Percentiles rank a stretch among this genome's conserved stretches.
Conservation (phyloP, 2,888 invertebrate species). For the Parnassius mnemosyne region DNA sequence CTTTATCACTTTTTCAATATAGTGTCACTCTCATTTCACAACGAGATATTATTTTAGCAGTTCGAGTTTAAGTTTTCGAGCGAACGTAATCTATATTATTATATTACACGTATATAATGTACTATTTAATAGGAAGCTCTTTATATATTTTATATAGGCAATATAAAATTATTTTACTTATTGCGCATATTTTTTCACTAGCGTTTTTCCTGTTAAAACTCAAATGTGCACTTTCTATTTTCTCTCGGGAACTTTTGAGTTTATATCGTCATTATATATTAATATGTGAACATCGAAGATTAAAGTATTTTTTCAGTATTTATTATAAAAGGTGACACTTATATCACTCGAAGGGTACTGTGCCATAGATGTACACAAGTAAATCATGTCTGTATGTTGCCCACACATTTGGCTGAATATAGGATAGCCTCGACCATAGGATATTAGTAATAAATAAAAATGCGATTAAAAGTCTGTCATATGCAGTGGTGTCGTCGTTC, state of each 20-base stretch:
- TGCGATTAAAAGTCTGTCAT: constrained; percentile 58
- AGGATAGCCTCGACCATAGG: background rate
- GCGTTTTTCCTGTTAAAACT: constrained; percentile 9
- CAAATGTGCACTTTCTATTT: background rate
- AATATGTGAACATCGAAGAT: too few relatives aligned
- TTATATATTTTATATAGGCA: constrained; percentile 28
- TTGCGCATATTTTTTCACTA: constrained; percentile 23
- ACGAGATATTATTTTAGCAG: background rate
- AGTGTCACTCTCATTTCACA: constrained; percentile 33
- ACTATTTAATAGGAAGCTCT: constrained; percentile 35
- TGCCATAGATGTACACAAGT: too few relatives aligned
- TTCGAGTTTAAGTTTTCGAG: constrained; percentile 31
- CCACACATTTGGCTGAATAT: too few relatives aligned
- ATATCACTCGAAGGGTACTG: too few relatives aligned
- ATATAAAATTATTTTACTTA: constrained; percentile 34
- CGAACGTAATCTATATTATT: constrained; percentile 32
- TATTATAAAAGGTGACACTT: too few relatives aligned
- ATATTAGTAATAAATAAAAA: constrained; percentile 16
- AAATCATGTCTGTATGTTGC: too few relatives aligned
- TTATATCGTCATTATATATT: too few relatives aligned
- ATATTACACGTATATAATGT: constrained; percentile 30
- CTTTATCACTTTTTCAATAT: constrained; percentile 33
- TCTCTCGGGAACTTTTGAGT: too few relatives aligned
- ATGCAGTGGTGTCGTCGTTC: constrained; percentile 50
- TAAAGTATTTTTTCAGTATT: too few relatives aligned